A percentile compares a stretch with the other conserved stretches of the same genome.
Conservation (phyloP, 37 sponge, comb jelly and placozoan genomes). For the Halisarca cf. caerulea region DNA sequence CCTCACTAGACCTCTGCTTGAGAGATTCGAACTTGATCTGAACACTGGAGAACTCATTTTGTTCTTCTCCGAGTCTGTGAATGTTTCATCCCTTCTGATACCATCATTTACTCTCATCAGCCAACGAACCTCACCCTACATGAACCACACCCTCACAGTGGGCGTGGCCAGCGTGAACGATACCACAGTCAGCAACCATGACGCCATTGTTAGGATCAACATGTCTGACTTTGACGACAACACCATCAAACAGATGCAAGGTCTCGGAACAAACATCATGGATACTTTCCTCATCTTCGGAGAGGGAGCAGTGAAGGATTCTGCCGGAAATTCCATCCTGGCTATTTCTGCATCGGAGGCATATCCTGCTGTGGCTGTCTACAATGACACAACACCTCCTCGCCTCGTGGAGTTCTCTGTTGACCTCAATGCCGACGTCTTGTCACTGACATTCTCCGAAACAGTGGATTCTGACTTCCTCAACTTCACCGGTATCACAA, state of each 20-base stretch:
- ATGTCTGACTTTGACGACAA: slow-evolving; percentile 64
- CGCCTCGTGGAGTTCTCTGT: slow-evolving; percentile 56
- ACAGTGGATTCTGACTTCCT: slow-evolving; percentile 68
- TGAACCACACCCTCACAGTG: slow-evolving; percentile 67
- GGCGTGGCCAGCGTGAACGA: slow-evolving; percentile 60
- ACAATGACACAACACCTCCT: slow-evolving; percentile 77
- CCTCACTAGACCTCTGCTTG: background rate
- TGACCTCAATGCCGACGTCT: slow-evolving; percentile 53
- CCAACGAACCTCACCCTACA: slow-evolving; percentile 1
- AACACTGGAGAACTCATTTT: slow-evolving; percentile 3
- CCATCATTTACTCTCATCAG: slow-evolving; percentile 35
- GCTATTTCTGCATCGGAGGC: background rate
- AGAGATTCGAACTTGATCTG: slow-evolving; percentile 19
- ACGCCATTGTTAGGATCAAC: slow-evolving; percentile 55
- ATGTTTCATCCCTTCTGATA: background rate
- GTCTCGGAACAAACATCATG: slow-evolving; percentile 43
- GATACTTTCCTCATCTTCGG: slow-evolving; percentile 63
- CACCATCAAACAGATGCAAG: slow-evolving; percentile 53
- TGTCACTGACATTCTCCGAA: slow-evolving; percentile 78
- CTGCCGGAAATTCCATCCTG: slow-evolving; percentile 49
- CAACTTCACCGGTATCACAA: slow-evolving; percentile 53
- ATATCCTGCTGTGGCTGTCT: slow-evolving; percentile 36
- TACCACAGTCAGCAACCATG: slow-evolving; percentile 57
- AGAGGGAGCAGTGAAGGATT: slow-evolving; percentile 67
- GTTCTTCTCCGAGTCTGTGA: slow-evolving; percentile 20